Evolutionary conservation across 1,140 invertebrate species (phyloP), one percentile per base, ranked within the genome.

Genomic region (Anastrepha obliqua): DNA sequence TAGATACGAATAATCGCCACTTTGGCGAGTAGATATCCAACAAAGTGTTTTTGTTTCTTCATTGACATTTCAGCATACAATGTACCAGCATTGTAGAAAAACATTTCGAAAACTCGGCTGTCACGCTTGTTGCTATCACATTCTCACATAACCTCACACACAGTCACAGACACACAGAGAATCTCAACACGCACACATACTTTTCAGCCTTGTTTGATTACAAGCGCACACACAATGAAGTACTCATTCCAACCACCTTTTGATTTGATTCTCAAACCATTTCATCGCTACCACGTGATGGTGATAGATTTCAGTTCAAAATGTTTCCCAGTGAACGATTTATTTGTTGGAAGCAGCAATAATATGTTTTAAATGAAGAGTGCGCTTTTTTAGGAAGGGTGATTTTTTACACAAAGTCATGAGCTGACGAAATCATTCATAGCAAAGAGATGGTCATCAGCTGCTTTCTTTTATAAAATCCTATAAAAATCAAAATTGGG

Each of bases 191-290:
- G 20, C 8, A 62, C 60, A 4, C 60, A 62, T 13, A n/a, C n/a
- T 1, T 1, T 4, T 9, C 60, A 62, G 8, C 9, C 74, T 81
- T 81, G 74, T 81, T 81, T n/a, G 74, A 81, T 9, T 81, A 42
- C 17, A 20, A n/a, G 47, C 47, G n/a, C 17, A 3, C 60, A 55
- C 47, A 55, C 47, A 55, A 47, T 81, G 44, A 29, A 81, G 51
- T 29, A 42, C 51, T 58, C 47, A 81, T 81, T 81, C 74, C 74
- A 81, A 81, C 74, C 74, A 81, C 74, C 74, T 81, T 81, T 81
- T 81, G 51, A 58, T 81, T 81, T 81, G 74, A 81, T 81, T 81
- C 74, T 81, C 74, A 81, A 81, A 81, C 74, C 74, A 81, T 81
- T 55, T 20, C 47, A 81, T 81, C 74, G 74, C 2, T 81, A 81